Evolutionary conservation across 2,113 vertebrate genomes (phyloP).

Genomic region (Phaethon lepturus): DNA sequence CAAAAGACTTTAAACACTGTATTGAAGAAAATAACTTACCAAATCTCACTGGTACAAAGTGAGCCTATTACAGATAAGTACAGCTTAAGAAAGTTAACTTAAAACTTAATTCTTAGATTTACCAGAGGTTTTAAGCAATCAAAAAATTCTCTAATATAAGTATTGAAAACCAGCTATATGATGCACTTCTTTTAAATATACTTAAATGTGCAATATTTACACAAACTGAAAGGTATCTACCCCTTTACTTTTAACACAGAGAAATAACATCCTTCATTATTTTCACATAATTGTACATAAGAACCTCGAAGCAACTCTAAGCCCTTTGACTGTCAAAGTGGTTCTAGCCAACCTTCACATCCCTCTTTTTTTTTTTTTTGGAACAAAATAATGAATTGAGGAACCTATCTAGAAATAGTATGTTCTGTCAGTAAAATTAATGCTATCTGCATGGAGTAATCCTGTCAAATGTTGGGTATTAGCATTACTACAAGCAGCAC

Average conservation of each 20-base stretch:
- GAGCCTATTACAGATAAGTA: neutral
- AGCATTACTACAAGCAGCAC: neutral
- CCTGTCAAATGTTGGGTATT: neutral
- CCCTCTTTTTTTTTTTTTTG: neutral
- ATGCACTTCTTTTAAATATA: neutral
- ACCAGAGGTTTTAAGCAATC: neutral
- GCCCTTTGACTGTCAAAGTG: neutral
- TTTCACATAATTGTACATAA: neutral
- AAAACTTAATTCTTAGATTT: neutral
- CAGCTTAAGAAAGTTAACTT: neutral
- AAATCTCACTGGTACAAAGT: neutral
- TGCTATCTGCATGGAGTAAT: accelerated
- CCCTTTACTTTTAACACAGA: neutral
- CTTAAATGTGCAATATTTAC: too few relatives aligned
- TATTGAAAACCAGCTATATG: neutral
- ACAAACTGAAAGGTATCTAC: too few relatives aligned
- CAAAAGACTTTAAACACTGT: neutral
- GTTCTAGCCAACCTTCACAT: neutral
- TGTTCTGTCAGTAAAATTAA: neutral
- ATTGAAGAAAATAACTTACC: neutral
- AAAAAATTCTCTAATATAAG: neutral
- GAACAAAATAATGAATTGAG: neutral
- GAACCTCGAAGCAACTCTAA: neutral
- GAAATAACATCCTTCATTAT: neutral
- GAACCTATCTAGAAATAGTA: neutral